A percentile compares a stretch with the other conserved stretches of the same genome.
phyloP scores from a whole-genome alignment of 2,888 invertebrate genomes.

The Caprella mutica region DNA sequence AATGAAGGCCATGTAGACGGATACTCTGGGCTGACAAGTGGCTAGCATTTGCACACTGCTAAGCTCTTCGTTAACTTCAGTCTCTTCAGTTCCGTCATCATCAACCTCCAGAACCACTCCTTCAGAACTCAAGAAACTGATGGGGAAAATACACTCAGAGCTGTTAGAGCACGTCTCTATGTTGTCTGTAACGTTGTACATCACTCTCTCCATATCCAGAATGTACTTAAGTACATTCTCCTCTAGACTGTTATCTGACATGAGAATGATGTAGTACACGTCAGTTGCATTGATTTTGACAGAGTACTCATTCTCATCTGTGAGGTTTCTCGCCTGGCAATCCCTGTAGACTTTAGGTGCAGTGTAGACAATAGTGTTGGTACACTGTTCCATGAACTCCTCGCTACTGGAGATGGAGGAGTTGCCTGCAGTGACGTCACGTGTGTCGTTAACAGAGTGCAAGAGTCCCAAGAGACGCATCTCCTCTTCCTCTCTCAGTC shows the following conservation, averaged over 20 bases:
- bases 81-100: constrained; percentile 44
- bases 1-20: constrained; percentile 61
- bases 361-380: constrained; percentile 17
- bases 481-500: background rate
- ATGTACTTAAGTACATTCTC: constrained; percentile 69
- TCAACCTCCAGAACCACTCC: constrained; percentile 71
- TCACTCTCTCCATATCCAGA: constrained; percentile 73
- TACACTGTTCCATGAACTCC: constrained; percentile 28
- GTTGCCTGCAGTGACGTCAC: constrained; percentile 31
- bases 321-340: constrained; percentile 10
- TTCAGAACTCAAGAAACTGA: constrained; percentile 61
- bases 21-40: constrained; percentile 65
- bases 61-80: background rate
- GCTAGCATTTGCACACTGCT: constrained; percentile 47
- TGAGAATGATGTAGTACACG: constrained; percentile 80
- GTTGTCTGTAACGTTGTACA: constrained; percentile 62
- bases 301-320: constrained; percentile 1
- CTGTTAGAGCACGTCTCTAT: constrained; percentile 60
- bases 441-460: constrained; percentile 27
- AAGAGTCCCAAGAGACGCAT: constrained; percentile 9
- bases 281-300: constrained; percentile 58
- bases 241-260: constrained; percentile 69
- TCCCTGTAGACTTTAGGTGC: constrained; percentile 17
- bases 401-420: constrained; percentile 31
- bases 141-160: constrained; percentile 62